Percentiles rank a stretch among this genome's conserved stretches.
Evolutionary conservation across 2,113 vertebrate genomes (phyloP).

Genomic region (Edolisoma coerulescens): DNA sequence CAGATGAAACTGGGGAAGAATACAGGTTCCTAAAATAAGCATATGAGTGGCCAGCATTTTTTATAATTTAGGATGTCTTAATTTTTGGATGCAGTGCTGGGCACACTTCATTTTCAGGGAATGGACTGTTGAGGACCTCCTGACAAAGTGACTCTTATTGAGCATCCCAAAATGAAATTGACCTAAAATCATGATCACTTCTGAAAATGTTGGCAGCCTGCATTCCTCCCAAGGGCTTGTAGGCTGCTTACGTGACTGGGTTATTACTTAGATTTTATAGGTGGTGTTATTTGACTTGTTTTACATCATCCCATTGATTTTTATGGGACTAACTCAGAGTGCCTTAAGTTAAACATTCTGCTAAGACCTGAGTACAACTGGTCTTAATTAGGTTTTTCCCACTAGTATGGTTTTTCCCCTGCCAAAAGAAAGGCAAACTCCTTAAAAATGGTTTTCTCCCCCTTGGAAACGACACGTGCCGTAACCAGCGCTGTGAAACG

Average conservation of each 20-base stretch:
- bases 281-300: background rate
- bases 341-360: background rate
- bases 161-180: slow-evolving; percentile 34
- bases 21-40: slow-evolving; percentile 23
- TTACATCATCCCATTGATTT: slow-evolving; percentile 12
- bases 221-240: background rate
- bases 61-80: background rate
- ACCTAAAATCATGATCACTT: slow-evolving; percentile 18
- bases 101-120: slow-evolving; percentile 21
- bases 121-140: slow-evolving; percentile 3
- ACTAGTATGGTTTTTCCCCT: background rate
- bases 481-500: background rate
- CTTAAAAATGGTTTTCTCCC: background rate
- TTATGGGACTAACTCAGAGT: background rate
- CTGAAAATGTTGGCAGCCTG: slow-evolving; percentile 30
- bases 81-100: slow-evolving; percentile 22
- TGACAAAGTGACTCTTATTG: slow-evolving; percentile 27
- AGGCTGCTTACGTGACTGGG: background rate
- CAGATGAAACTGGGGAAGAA: background rate
- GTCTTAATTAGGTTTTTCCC: slow-evolving; percentile 1
- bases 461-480: background rate
- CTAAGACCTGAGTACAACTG: background rate
- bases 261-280: background rate
- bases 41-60: background rate
- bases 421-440: background rate